These are phyloP conservation scores for Thymelicus lineola DNA, from an alignment of 2,888 invertebrate species.

Conservation along the genomic window DNA sequence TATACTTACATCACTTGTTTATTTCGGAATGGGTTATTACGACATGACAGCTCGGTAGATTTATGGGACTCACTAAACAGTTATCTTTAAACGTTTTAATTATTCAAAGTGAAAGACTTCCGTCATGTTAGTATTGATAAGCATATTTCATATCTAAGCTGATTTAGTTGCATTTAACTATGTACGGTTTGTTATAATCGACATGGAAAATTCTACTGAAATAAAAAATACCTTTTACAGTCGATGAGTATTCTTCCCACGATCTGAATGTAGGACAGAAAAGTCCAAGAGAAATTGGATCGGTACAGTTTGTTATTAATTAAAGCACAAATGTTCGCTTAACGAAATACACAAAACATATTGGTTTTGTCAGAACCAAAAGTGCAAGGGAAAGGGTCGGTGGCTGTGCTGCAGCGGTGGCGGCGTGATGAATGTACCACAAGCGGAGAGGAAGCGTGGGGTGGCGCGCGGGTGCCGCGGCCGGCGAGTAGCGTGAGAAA, in stretches of 20 bases:
- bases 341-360: conserved; percentile 40
- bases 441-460: conserved; percentile 35
- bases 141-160: background rate
- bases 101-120: conserved; percentile 38
- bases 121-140: conserved; percentile 2
- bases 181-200: background rate
- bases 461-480: conserved; percentile 47
- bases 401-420: no score
- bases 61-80: conserved; percentile 60
- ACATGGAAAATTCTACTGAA: background rate
- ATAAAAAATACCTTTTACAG: no score
- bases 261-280: background rate
- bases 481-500: conserved; percentile 43
- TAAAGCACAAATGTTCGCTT: conserved; percentile 37
- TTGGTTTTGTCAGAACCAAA: conserved; percentile 36
- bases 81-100: conserved; percentile 52
- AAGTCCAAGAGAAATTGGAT: conserved; percentile 8
- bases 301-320: conserved; percentile 1
- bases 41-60: conserved; percentile 54
- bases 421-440: conserved; percentile 22
- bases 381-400: conserved; percentile 29
- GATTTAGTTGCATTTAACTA: no score
- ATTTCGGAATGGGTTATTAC: conserved; percentile 58
- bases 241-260: background rate
- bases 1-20: conserved; percentile 63